These are phyloP conservation scores for Hypocryptadius cinnamomeus DNA, from an alignment of 2,113 vertebrate genomes.

Conservation along the genomic window DNA sequence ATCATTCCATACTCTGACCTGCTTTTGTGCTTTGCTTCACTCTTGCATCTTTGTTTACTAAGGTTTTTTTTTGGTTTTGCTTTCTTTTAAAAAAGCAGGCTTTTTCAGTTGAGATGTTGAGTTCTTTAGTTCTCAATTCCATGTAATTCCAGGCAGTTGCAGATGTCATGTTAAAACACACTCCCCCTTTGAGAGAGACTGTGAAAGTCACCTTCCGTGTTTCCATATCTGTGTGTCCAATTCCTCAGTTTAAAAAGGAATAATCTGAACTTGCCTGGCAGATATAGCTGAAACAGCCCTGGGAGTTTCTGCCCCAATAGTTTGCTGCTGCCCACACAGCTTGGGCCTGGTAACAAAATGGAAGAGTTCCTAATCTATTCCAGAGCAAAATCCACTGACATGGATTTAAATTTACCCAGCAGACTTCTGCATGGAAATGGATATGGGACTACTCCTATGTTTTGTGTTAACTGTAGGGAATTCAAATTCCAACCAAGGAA, in stretches of 20 bases:
- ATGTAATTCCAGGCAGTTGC: not conserved
- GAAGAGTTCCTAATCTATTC: not conserved
- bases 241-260: not conserved
- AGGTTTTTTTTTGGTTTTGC: not conserved
- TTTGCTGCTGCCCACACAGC: not conserved
- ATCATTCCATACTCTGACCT: conserved; percentile 74
- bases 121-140: not conserved
- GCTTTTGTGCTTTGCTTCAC: conserved; percentile 78
- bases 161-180: not conserved
- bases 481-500: not conserved
- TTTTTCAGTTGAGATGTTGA: conserved; percentile 22
- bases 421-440: not conserved
- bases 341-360: not conserved
- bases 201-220: not conserved
- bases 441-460: not conserved
- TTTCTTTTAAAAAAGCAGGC: not conserved
- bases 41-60: conserved; percentile 59
- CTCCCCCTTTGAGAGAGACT: not conserved
- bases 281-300: not conserved
- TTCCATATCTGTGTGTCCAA: conserved; percentile 22
- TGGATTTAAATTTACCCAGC: not conserved
- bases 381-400: not conserved
- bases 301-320: not conserved
- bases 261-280: conserved; percentile 21
- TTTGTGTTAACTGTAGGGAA: not conserved